These are phyloP conservation scores for Sphaerophoria taeniata DNA, from an alignment of 2,888 invertebrate species.

Conservation along the genomic window DNA sequence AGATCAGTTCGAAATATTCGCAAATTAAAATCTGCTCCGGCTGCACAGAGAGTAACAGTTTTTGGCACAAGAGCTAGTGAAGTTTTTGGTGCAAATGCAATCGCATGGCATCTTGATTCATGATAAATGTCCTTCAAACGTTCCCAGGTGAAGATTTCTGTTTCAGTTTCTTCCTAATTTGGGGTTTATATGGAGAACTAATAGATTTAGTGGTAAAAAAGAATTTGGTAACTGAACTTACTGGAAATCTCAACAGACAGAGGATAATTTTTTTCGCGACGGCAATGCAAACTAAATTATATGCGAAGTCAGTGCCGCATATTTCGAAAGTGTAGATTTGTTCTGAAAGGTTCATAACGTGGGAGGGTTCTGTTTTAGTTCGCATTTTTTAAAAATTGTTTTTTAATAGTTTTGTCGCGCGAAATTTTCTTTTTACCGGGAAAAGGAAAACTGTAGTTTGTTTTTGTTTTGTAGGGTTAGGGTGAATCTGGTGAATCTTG, in stretches of 20 bases:
- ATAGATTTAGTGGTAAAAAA: neutral
- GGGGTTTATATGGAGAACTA: neutral
- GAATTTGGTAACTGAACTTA: conserved; percentile 78
- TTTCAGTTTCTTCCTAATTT: conserved; percentile 83
- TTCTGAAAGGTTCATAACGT: conserved; percentile 84
- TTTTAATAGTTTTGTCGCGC: neutral
- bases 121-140: conserved; percentile 85
- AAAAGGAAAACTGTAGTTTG: conserved; percentile 12
- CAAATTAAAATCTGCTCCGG: conserved; percentile 85
- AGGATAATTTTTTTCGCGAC: conserved; percentile 85
- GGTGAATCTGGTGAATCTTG: conserved; percentile 4
- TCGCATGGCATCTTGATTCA: conserved; percentile 84
- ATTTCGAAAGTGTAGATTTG: conserved; percentile 85
- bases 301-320: conserved; percentile 87
- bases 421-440: conserved; percentile 34
- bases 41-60: conserved; percentile 82
- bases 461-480: conserved; percentile 26
- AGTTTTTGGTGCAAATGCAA: conserved; percentile 86
- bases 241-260: conserved; percentile 85
- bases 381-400: conserved; percentile 76
- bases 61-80: conserved; percentile 85
- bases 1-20: conserved; percentile 85
- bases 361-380: conserved; percentile 80
- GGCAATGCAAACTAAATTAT: conserved; percentile 86
- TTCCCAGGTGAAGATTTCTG: conserved; percentile 84